Evolutionary conservation across 2,888 invertebrate species (phyloP).

Genomic region (Andrena trimmerana): DNA sequence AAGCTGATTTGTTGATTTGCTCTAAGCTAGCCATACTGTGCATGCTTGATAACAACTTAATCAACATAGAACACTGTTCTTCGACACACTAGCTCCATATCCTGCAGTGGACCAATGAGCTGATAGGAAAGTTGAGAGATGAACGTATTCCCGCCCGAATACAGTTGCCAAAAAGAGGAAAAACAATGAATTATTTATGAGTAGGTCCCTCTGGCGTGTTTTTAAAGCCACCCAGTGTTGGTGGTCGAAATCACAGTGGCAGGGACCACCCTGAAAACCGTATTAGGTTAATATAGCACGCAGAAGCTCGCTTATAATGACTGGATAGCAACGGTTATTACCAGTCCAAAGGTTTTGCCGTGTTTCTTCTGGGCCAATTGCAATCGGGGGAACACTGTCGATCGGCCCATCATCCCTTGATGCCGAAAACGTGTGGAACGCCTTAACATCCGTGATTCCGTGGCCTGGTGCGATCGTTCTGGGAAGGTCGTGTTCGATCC

Average conservation of each 20-base stretch:
- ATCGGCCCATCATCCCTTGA: constrained; percentile 47
- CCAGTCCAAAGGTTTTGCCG: constrained; percentile 67
- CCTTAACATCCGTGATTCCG: constrained; percentile 65
- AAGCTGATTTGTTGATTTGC: too few species aligned
- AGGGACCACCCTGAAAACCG: constrained; percentile 77
- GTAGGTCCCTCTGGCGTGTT: constrained; percentile 37
- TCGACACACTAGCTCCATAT: too few species aligned
- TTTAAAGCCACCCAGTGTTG: constrained; percentile 33
- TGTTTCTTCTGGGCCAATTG: constrained; percentile 64
- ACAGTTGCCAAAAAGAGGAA: background rate
- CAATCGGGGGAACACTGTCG: constrained; percentile 37
- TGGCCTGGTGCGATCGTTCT: constrained; percentile 47
- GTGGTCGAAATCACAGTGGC: constrained; percentile 44
- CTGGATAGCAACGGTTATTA: constrained; percentile 73
- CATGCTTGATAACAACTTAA: too few species aligned
- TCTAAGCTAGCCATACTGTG: too few species aligned
- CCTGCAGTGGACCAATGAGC: too few species aligned
- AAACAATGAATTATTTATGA: constrained; percentile 37
- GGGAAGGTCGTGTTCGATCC: constrained; percentile 29
- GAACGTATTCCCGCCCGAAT: background rate
- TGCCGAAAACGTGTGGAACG: constrained; percentile 64
- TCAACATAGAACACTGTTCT: too few species aligned
- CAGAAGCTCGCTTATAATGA: constrained; percentile 72
- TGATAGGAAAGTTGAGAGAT: background rate
- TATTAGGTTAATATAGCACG: constrained; percentile 76